Base-by-base conservation (phyloP, 2,888 invertebrate genomes). In the Epirrita christyi region DNA sequence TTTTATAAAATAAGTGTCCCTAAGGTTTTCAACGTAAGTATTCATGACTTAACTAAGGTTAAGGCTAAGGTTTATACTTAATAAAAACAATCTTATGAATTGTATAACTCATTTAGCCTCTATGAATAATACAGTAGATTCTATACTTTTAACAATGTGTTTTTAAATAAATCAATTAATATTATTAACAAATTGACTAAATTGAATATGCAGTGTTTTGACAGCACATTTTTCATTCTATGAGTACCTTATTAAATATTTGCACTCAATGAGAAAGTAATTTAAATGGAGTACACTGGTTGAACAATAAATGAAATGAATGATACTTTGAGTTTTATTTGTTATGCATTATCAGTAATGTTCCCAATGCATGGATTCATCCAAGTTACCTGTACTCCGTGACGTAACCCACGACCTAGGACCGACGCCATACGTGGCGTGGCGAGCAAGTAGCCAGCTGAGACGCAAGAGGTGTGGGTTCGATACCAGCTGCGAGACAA, bases 201-300 rank as follows among this genome's bases (percentile, higher is more conserved):
- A 70, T 75, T 73, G 73, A 36, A 32, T 75, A 75, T 83, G 21
- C 41, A 83, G 80, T 76, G 73, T 80, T 83, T 80, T 78, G 71
- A 79, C 73, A 86, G 90, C 91, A 90, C 90, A 81, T 70, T 76
- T 83, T 84, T 85, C 81, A 82, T 80, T 80, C 75, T 83, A 83
- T 43, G 11, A 34, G 32, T 36, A 21, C 9, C 34, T 48, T 9
- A 36, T 46, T 36, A 34, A 40, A 43, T 88, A 90, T 88, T 88
- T 88, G 90, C 90, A 91, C 90, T 83, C 76, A 78, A 84, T 85
- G 83, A 85, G 83, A 85, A 83, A 83, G 70, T 80, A 83, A 84
- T 83, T 81, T 78, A 76, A 76, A 82, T 76, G 74, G 81, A 83
- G 71, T 84, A 87, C 87, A 89, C 83, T 81, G 82, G 82, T 80